Conservation (phyloP, 2,113 vertebrate species). For the Chionis minor region DNA sequence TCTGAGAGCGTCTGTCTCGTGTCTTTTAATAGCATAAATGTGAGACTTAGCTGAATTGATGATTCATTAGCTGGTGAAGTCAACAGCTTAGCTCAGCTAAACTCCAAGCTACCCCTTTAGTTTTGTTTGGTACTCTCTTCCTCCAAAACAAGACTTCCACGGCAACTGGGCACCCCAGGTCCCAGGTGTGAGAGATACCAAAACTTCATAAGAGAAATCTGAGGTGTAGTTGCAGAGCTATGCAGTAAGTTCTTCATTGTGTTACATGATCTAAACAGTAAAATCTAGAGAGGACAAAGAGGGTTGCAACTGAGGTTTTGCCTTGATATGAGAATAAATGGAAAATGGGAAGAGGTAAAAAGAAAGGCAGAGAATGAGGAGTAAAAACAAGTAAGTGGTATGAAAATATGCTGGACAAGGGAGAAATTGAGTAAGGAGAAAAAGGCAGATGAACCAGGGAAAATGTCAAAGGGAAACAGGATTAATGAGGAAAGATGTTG, state of each 20-base stretch:
- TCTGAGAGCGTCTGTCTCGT: neutral
- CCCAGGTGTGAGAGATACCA: neutral
- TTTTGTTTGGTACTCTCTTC: neutral
- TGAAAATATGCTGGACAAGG: neutral
- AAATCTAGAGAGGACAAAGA: neutral
- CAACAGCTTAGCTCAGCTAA: neutral
- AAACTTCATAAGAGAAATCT: neutral
- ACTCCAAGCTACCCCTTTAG: neutral
- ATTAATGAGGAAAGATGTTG: neutral
- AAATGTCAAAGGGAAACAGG: neutral
- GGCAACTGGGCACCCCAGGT: neutral
- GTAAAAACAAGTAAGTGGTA: neutral
- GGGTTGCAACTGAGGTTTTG: neutral
- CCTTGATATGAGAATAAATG: neutral
- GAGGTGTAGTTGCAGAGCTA: neutral
- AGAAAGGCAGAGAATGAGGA: neutral
- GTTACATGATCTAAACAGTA: neutral
- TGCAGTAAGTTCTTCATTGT: neutral
- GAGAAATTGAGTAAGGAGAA: neutral
- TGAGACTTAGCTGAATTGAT: neutral
- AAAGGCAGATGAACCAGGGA: neutral
- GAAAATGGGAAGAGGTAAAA: neutral
- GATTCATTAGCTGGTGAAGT: neutral
- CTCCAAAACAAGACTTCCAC: neutral
- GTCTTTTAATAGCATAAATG: neutral